Conservation (phyloP, 2,113 vertebrate species). For the Phrynosoma platyrhinos region DNA sequence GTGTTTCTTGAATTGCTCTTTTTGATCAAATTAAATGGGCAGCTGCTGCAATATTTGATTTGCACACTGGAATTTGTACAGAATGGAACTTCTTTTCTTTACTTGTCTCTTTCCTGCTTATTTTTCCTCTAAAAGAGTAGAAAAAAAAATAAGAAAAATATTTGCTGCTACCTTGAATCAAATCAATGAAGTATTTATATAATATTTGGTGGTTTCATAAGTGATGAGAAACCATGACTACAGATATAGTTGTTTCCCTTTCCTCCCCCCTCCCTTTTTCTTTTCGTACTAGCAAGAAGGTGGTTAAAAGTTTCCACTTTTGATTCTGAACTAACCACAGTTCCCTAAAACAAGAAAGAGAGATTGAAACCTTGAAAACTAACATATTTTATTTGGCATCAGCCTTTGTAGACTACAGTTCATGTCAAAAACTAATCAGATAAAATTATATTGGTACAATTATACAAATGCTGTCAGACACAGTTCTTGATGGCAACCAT, state of each 20-base stretch:
- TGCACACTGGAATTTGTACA: conserved; percentile 67
- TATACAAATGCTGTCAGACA: no score
- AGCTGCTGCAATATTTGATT: conserved; percentile 78
- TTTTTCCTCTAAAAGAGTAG: conserved; percentile 43
- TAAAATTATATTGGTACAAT: no score
- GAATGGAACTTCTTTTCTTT: conserved; percentile 44
- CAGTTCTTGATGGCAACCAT: no score
- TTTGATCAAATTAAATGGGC: conserved; percentile 76
- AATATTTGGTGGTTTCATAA: conserved; percentile 5
- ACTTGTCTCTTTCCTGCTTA: conserved; percentile 10
- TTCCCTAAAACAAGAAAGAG: neutral
- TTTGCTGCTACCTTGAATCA: conserved; percentile 58
- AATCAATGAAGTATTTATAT: conserved; percentile 54
- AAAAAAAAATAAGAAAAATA: conserved; percentile 15
- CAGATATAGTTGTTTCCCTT: neutral
- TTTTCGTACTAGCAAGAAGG: neutral
- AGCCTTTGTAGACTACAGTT: no score
- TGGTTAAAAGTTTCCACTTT: neutral
- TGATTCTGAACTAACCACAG: neutral
- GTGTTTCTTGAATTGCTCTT: conserved; percentile 77
- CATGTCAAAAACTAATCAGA: no score
- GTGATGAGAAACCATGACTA: neutral
- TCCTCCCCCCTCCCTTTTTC: no score
- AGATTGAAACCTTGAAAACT: neutral
- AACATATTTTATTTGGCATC: no score